These are phyloP conservation scores for Epinotia nisella DNA, from an alignment of 2,888 invertebrate genomes.

Conservation along the genomic window DNA sequence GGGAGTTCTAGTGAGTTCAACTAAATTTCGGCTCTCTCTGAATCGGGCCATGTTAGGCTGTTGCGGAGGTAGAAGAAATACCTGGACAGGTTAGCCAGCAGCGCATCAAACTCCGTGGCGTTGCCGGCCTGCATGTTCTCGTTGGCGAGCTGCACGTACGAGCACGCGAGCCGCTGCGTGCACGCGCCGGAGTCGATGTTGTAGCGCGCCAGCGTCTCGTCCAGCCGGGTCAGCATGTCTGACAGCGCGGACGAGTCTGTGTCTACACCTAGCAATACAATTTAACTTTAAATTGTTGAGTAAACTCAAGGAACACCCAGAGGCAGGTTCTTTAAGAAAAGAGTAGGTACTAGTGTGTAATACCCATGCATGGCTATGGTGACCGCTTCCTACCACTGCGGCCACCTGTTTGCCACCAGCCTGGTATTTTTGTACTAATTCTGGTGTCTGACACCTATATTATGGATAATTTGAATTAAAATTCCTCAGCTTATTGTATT, in stretches of 20 bases:
- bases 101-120: conserved; percentile 86
- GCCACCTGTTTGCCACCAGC: too few species aligned
- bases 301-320: not conserved
- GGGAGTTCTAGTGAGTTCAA: too few species aligned
- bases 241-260: conserved; percentile 85
- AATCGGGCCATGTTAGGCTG: too few species aligned
- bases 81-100: conserved; percentile 87
- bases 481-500: too few species aligned
- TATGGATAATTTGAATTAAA: too few species aligned
- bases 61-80: conserved; percentile 59
- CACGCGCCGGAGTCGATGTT: conserved; percentile 90
- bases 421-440: too few species aligned
- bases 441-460: too few species aligned
- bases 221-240: conserved; percentile 87
- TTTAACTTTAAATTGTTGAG: not conserved
- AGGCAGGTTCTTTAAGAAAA: not conserved
- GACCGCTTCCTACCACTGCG: too few species aligned
- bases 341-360: too few species aligned
- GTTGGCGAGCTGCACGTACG: conserved; percentile 89
- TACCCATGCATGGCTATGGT: too few species aligned
- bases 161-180: conserved; percentile 88
- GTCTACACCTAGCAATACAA: conserved; percentile 80
- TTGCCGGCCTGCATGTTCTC: conserved; percentile 86
- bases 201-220: conserved; percentile 87
- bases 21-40: too few species aligned